Percentiles rank a stretch among this genome's conserved stretches.
These are phyloP conservation scores for Drosophila suzukii DNA, from an alignment of 1,140 invertebrate species.

Conservation along the genomic window DNA sequence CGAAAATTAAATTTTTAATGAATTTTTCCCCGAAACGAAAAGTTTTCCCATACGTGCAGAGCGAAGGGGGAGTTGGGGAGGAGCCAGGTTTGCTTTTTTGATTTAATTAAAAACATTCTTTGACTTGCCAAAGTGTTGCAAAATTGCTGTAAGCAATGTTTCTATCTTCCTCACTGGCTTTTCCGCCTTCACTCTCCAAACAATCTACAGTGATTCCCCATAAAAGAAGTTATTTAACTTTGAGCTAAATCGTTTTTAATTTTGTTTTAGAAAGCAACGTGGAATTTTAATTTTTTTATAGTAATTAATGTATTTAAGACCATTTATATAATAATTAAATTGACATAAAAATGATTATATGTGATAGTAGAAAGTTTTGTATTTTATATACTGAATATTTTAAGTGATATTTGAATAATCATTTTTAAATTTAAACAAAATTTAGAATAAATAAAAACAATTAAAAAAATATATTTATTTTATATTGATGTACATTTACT, in stretches of 20 bases:
- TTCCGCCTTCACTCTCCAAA: background rate
- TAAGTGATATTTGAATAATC: no score
- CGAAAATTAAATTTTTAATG: conserved; percentile 81
- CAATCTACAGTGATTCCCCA: conserved; percentile 7
- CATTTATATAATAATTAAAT: no score
- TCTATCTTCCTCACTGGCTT: conserved; percentile 12
- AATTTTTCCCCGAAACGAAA: conserved; percentile 60
- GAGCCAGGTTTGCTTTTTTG: conserved; percentile 53
- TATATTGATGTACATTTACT: no score
- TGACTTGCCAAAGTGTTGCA: conserved; percentile 67
- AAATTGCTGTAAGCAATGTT: conserved; percentile 59
- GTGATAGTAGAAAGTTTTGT: no score
- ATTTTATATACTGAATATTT: no score
- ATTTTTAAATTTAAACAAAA: no score
- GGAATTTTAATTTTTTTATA: no score
- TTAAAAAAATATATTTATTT: no score
- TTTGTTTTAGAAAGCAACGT: background rate
- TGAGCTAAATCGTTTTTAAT: background rate
- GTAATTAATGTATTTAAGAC: no score
- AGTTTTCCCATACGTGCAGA: conserved; percentile 57
- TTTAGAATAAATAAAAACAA: no score
- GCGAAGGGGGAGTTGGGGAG: background rate
- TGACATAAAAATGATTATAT: no score
- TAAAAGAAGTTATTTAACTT: background rate
- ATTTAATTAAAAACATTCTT: conserved; percentile 82